These are phyloP conservation scores for Myotis myotis DNA, from an alignment of 2,797 vertebrate species.

Conservation along the genomic window DNA sequence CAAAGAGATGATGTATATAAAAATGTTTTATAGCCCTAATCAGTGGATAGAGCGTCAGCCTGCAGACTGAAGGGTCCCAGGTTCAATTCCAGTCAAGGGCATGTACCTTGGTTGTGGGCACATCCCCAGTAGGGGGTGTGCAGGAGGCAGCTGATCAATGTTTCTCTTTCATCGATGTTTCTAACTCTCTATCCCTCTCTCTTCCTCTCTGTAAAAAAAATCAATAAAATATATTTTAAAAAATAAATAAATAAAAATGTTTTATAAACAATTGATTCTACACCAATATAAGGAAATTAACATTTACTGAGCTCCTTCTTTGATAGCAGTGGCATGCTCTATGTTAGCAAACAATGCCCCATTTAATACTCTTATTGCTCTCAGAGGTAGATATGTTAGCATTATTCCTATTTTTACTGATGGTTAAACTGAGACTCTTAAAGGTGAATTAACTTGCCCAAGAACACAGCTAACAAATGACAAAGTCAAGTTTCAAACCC, in stretches of 20 bases:
- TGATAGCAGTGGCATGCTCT: not conserved
- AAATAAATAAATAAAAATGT: not conserved
- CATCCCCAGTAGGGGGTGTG: too few species aligned
- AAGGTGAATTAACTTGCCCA: conserved; percentile 31
- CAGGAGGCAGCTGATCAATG: too few species aligned
- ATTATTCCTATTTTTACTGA: conserved; percentile 3
- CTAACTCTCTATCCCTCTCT: too few species aligned
- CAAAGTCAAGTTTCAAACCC: conserved; percentile 1
- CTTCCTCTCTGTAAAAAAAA: too few species aligned
- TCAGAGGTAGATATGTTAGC: not conserved
- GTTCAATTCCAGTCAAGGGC: too few species aligned
- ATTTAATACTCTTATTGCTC: conserved; percentile 1
- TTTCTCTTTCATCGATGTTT: too few species aligned
- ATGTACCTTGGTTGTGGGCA: too few species aligned
- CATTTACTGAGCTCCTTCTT: not conserved
- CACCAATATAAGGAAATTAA: not conserved
- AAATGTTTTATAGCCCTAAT: not conserved
- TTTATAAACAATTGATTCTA: conserved; percentile 16
- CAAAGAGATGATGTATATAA: conserved; percentile 56
- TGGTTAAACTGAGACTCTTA: not conserved
- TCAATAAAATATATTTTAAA: too few species aligned
- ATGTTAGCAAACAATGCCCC: conserved; percentile 4
- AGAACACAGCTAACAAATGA: conserved; percentile 16
- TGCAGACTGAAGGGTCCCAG: too few species aligned
- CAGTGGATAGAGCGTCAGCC: too few species aligned